phyloP scores from a whole-genome alignment of 2,888 invertebrate genomes.

The Lissocephala sabroskyi region DNA sequence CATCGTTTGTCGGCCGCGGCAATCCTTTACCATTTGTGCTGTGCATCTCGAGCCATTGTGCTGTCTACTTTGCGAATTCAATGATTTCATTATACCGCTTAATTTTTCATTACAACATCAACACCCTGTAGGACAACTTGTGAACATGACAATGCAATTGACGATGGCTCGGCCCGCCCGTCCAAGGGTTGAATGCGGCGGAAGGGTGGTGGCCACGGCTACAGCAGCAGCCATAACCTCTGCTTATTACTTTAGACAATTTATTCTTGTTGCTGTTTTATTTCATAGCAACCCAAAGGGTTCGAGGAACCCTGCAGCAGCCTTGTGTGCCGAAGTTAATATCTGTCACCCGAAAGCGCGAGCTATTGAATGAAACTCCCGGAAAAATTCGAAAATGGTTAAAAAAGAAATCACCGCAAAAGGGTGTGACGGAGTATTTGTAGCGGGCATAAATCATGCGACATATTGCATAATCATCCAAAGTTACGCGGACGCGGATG shows the following conservation, averaged over 20 bases:
- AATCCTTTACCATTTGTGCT: too few species aligned
- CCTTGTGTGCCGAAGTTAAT: slow-evolving; percentile 68
- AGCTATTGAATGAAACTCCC: neutral
- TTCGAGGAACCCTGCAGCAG: too few species aligned
- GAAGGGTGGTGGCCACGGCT: neutral
- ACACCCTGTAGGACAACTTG: slow-evolving; percentile 66
- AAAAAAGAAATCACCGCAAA: slow-evolving; percentile 15
- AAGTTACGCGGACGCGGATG: slow-evolving; percentile 5
- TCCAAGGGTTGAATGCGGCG: slow-evolving; percentile 17
- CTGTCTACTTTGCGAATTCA: slow-evolving; percentile 31
- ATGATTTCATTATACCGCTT: slow-evolving; percentile 50
- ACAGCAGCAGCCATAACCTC: slow-evolving; percentile 22
- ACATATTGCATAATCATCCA: slow-evolving; percentile 65
- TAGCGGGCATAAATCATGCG: slow-evolving; percentile 58
- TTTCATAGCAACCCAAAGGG: slow-evolving; percentile 41
- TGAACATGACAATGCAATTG: slow-evolving; percentile 68
- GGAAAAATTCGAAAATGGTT: neutral
- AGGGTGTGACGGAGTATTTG: slow-evolving; percentile 10
- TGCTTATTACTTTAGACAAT: slow-evolving; percentile 44
- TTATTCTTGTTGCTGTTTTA: slow-evolving; percentile 24
- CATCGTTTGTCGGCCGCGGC: too few species aligned
- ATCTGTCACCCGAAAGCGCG: slow-evolving; percentile 40
- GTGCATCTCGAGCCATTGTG: too few species aligned
- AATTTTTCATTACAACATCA: slow-evolving; percentile 60
- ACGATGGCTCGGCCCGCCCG: slow-evolving; percentile 11